phyloP scores from a whole-genome alignment of 2,888 invertebrate species.

The Priocnemis perturbator region DNA sequence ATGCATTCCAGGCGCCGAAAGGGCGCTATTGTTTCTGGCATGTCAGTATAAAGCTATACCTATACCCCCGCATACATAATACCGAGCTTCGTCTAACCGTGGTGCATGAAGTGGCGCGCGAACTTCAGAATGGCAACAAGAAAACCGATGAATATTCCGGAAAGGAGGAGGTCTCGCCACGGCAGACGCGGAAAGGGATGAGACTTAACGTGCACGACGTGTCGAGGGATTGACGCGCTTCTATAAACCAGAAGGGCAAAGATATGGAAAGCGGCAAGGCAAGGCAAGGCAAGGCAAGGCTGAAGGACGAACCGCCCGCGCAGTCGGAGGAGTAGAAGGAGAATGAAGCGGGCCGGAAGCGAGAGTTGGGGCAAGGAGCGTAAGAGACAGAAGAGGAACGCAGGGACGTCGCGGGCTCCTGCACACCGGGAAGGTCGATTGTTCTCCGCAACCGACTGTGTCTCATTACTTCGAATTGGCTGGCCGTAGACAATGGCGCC shows the following conservation, averaged over 20 bases:
- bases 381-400: slow-evolving; percentile 21
- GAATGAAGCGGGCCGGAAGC: background rate
- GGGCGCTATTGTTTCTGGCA: no score
- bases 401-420: slow-evolving; percentile 52
- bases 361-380: slow-evolving; percentile 19
- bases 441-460: slow-evolving; percentile 71
- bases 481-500: slow-evolving; percentile 70
- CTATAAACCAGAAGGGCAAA: slow-evolving; percentile 48
- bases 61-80: no score
- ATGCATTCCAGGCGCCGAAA: no score
- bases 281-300: slow-evolving; percentile 1
- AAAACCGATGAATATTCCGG: slow-evolving; percentile 36
- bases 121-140: slow-evolving; percentile 22
- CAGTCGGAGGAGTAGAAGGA: no score
- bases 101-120: slow-evolving; percentile 35
- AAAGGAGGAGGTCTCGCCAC: background rate
- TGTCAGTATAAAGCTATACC: no score
- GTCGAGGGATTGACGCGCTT: slow-evolving; percentile 60
- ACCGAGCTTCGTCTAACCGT: no score
- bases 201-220: slow-evolving; percentile 50
- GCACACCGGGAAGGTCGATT: slow-evolving; percentile 64
- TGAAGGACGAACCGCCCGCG: slow-evolving; percentile 14
- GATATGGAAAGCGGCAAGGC: slow-evolving; percentile 6
- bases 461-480: slow-evolving; percentile 74
- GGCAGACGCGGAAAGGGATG: slow-evolving; percentile 37